Evolutionary conservation across 2,113 vertebrate species (phyloP).

Genomic region (Sporophila hypoxantha): DNA sequence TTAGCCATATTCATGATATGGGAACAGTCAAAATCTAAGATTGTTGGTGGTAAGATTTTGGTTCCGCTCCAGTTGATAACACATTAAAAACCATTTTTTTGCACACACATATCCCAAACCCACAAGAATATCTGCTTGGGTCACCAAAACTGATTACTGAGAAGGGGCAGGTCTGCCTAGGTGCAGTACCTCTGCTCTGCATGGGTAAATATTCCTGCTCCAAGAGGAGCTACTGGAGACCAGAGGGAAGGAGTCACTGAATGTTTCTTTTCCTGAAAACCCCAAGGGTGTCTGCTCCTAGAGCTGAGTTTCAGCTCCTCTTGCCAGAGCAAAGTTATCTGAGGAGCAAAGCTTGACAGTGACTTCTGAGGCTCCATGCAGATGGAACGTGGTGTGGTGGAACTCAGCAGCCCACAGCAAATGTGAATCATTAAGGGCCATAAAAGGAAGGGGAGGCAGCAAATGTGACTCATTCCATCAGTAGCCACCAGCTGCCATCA

Average conservation of each 20-base stretch:
- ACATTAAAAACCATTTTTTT: not conserved
- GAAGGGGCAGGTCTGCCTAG: not conserved
- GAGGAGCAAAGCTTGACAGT: not conserved
- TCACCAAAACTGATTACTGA: not conserved
- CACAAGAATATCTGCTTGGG: not conserved
- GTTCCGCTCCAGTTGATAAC: not conserved
- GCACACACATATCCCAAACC: not conserved
- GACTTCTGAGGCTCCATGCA: constrained; percentile 36
- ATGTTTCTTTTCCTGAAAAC: not conserved
- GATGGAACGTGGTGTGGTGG: constrained; percentile 31
- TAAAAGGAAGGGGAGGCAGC: constrained; percentile 37
- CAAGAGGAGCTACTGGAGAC: not conserved
- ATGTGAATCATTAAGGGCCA: constrained; percentile 42
- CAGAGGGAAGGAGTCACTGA: not conserved
- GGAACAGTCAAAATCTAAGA: not conserved
- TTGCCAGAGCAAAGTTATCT: not conserved
- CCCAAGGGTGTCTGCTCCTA: not conserved
- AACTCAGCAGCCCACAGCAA: constrained; percentile 39
- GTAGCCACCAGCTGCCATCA: constrained; percentile 47
- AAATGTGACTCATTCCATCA: constrained; percentile 46
- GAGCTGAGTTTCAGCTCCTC: not conserved
- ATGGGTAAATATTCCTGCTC: not conserved
- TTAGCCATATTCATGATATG: not conserved
- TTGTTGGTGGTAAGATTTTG: not conserved
- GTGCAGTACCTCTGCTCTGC: not conserved